A percentile compares a stretch with the other conserved stretches of the same genome.
These are phyloP conservation scores for Ceratoteleas bidentatus DNA, from an alignment of 1,140 invertebrate genomes.

Conservation along the genomic window DNA sequence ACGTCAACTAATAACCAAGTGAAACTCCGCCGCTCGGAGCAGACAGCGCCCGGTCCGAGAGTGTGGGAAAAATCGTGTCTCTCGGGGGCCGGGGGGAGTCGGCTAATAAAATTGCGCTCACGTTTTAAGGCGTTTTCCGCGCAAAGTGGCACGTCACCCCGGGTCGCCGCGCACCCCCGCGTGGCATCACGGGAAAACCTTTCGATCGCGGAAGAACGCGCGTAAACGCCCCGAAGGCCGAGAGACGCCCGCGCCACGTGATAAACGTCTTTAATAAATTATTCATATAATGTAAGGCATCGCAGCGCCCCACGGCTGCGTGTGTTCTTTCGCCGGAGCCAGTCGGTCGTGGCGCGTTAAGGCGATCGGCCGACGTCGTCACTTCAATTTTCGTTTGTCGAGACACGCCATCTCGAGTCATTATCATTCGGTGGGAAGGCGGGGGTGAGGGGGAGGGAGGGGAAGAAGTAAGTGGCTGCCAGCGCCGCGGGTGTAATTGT, in stretches of 20 bases:
- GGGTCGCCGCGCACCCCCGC: no score
- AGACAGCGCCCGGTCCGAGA: conserved; percentile 14
- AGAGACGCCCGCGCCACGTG: no score
- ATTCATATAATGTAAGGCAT: no score
- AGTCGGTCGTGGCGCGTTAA: conserved; percentile 51
- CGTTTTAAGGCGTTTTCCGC: no score
- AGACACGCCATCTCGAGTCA: conserved; percentile 52
- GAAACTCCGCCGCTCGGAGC: no score
- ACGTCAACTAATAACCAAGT: conserved; percentile 20
- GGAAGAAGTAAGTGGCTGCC: conserved; percentile 21
- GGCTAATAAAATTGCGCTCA: conserved; percentile 63
- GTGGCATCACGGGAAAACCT: no score
- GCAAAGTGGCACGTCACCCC: no score
- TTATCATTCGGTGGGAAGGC: no score
- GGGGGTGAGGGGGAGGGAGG: no score
- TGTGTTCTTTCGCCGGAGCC: conserved; percentile 61
- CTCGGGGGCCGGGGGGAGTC: conserved; percentile 13
- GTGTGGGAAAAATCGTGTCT: conserved; percentile 49
- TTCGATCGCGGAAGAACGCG: no score
- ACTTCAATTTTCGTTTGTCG: conserved; percentile 58
- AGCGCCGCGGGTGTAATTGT: conserved; percentile 11
- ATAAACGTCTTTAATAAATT: no score
- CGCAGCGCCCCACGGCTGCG: conserved; percentile 65
- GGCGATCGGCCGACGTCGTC: conserved; percentile 52
- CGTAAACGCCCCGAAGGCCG: no score